Percentiles rank a stretch among this genome's conserved stretches.
phyloP scores from a whole-genome alignment of 2,797 vertebrate genomes.

The Karalla daura region DNA sequence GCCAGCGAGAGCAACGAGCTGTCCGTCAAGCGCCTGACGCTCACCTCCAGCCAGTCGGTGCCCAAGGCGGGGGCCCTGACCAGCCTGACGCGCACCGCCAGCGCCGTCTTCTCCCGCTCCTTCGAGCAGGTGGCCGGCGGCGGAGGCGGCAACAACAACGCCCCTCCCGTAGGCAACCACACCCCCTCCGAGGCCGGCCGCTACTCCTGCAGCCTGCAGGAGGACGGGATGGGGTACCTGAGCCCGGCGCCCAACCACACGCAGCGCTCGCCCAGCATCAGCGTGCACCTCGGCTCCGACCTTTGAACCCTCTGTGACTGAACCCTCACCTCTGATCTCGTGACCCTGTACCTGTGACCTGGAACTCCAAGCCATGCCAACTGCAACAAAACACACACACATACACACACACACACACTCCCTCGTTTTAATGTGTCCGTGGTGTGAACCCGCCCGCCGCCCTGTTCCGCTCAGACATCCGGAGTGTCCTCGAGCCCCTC shows the following conservation, averaged over 20 bases:
- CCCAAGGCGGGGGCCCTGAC: constrained; percentile 93
- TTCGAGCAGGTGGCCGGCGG: constrained; percentile 92
- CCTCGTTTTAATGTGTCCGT: constrained; percentile 32
- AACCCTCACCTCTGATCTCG: constrained; percentile 44
- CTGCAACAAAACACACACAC: constrained; percentile 40
- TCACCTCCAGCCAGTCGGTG: constrained; percentile 97
- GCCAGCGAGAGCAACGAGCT: constrained; percentile 94
- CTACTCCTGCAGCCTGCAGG: constrained; percentile 94
- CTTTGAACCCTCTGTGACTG: constrained; percentile 65
- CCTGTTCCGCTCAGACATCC: constrained; percentile 21
- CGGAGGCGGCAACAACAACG: too few relatives aligned
- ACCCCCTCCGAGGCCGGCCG: constrained; percentile 85
- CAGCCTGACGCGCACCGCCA: constrained; percentile 92
- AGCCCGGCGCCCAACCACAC: constrained; percentile 86
- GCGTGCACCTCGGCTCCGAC: constrained; percentile 92
- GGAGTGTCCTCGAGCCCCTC: background rate
- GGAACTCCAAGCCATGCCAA: constrained; percentile 81
- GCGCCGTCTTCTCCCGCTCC: constrained; percentile 95
- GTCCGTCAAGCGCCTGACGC: constrained; percentile 92
- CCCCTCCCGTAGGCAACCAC: constrained; percentile 73
- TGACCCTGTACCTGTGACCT: constrained; percentile 71
- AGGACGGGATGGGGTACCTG: constrained; percentile 89
- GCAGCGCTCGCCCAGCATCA: constrained; percentile 93
- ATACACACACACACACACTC: constrained; percentile 33
- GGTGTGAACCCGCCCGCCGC: constrained; percentile 30